Evolutionary conservation across 2,113 vertebrate genomes (phyloP).

Genomic region (Phrynocephalus versicolor): DNA sequence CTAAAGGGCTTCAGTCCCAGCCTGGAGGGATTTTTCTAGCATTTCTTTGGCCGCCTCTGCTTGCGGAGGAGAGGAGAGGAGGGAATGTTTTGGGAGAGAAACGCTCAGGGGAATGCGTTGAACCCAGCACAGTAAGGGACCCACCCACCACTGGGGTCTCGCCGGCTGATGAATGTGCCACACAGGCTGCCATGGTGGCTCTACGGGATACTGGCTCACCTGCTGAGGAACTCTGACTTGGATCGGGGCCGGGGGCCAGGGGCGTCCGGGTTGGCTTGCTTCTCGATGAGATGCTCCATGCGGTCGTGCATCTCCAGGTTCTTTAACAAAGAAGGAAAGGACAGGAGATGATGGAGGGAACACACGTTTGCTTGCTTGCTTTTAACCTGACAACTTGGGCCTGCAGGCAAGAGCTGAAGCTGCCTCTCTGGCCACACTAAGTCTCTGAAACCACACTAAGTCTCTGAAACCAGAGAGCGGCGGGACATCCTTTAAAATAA

Average conservation of each 20-base stretch:
- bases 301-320: conserved; percentile 93
- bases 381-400: too few species aligned
- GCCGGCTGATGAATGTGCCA: background rate
- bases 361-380: background rate
- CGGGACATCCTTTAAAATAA: background rate
- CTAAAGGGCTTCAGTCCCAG: too few species aligned
- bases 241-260: conserved; percentile 65
- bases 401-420: too few species aligned
- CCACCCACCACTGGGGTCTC: too few species aligned
- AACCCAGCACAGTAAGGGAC: too few species aligned
- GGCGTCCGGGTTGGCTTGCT: conserved; percentile 74
- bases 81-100: too few species aligned
- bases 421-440: too few species aligned
- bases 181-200: background rate
- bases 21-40: too few species aligned
- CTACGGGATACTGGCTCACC: conserved; percentile 77
- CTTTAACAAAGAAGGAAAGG: conserved; percentile 58
- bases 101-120: too few species aligned
- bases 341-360: background rate
- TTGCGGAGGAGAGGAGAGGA: too few species aligned
- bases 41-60: background rate
- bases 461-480: background rate
- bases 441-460: too few species aligned
- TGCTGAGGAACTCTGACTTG: conserved; percentile 82
- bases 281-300: conserved; percentile 87